phyloP scores from a whole-genome alignment of 1,140 invertebrate species.

The Drosophila ogumai region DNA sequence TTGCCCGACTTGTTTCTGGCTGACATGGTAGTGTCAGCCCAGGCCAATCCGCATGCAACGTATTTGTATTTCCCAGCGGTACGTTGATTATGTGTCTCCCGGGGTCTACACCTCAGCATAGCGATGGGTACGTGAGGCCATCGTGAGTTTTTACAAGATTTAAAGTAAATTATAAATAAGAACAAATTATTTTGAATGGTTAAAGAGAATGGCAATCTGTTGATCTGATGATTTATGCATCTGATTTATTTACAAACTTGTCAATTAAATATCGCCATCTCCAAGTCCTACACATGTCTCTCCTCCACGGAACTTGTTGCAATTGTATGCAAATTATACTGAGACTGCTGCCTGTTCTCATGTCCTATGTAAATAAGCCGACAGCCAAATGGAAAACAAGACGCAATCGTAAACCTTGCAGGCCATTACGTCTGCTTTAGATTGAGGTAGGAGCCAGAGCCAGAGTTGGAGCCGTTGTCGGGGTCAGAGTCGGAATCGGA shows the following conservation, averaged over 20 bases:
- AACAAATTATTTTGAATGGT: too few relatives aligned
- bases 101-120: background rate
- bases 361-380: conserved; percentile 81
- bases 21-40: conserved; percentile 47
- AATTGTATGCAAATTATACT: conserved; percentile 80
- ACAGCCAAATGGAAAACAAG: conserved; percentile 69
- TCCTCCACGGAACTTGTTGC: conserved; percentile 41
- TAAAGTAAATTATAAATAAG: fast-evolving
- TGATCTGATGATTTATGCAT: too few relatives aligned
- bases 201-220: too few relatives aligned
- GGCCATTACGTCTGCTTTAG: conserved; percentile 39
- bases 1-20: conserved; percentile 37
- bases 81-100: conserved; percentile 35
- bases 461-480: background rate
- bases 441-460: conserved; percentile 11
- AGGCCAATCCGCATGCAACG: conserved; percentile 19
- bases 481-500: conserved; percentile 1
- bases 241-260: background rate
- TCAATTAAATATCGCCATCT: background rate
- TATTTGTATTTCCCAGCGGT: conserved; percentile 13
- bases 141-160: background rate
- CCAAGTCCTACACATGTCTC: background rate
- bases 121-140: conserved; percentile 18
- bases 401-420: conserved; percentile 42
- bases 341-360: conserved; percentile 60